Evolutionary conservation across 2,888 invertebrate genomes (phyloP), one percentile per base, ranked within the genome.

Genomic region (Axea sp.): DNA sequence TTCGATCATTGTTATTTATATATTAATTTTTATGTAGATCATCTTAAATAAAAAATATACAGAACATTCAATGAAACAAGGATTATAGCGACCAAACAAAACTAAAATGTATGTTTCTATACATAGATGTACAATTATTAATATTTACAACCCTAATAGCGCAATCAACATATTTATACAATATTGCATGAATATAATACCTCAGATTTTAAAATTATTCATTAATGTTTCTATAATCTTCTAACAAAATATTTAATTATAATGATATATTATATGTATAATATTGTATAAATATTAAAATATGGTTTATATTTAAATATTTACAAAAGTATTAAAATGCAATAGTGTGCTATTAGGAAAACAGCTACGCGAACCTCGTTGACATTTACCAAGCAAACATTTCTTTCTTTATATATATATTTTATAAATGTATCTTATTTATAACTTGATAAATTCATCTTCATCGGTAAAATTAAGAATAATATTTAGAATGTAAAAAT

Each of bases 121-220:
- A 55, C 41, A 55, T 6, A 35, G 28, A 53, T 64, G 9, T 55
- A 55, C 65, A 65, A 35, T 45, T 22, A 47, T 28, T 19, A 5
- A 15, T 65, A 65, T 55, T 17, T 55, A 55, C 55, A 55, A 8
- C 4, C 7, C 35, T 24, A 14, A 51, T 24, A 11, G 24, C 7
- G 9, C 3, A 14, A 9, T 15, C 9, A 17, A 47, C 30, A 47
- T 31, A 17, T 24, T 51, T 51, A 35, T 35, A 24, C 24, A 51
- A 49, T 22, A 49, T 49, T 49, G 22, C 31, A 31, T 22, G 6
- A 6, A 39, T 22, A 33, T 8, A 14, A 12, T 2, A 14, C 7
- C 1, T 12, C 1, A 19, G 3, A 19, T 19, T 19, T 19, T 19
- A 19, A 2, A 19, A 2, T 19, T 19, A 19, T n/a, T n/a, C n/a